Percentiles rank a stretch among this genome's conserved stretches.
Evolutionary conservation across 2,113 vertebrate genomes (phyloP).

Genomic region (Rynchops niger): DNA sequence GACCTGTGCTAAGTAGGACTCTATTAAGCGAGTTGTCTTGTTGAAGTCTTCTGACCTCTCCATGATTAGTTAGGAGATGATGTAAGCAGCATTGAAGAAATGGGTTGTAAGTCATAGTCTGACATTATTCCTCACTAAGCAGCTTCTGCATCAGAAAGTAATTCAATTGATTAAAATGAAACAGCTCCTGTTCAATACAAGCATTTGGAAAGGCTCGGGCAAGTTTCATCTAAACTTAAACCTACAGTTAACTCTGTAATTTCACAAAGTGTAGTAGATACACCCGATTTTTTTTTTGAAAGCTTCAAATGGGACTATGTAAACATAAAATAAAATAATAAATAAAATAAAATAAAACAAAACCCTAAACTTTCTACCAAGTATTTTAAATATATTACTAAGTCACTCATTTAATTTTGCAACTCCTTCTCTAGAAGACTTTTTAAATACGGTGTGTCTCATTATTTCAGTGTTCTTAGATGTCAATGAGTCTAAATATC

Average conservation of each 20-base stretch:
- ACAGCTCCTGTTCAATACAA: neutral
- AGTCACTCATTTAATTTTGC: neutral
- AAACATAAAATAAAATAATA: neutral
- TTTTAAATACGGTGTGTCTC: neutral
- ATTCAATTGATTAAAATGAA: neutral
- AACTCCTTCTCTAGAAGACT: neutral
- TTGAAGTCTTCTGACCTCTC: slow-evolving; percentile 4
- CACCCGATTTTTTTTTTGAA: neutral
- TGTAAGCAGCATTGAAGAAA: neutral
- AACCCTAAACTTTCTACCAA: neutral
- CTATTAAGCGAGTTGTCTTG: neutral
- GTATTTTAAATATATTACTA: neutral
- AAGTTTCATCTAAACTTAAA: neutral
- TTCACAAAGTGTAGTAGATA: neutral
- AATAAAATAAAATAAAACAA: too few relatives aligned
- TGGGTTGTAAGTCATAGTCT: neutral
- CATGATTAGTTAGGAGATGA: slow-evolving; percentile 2
- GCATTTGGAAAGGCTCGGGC: neutral
- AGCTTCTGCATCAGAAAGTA: neutral
- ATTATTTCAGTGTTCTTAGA: neutral
- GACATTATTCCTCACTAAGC: neutral
- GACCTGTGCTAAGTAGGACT: slow-evolving; percentile 19
- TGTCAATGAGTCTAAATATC: neutral
- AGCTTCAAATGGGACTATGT: neutral
- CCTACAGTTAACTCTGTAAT: neutral